phyloP scores from a whole-genome alignment of 2,888 invertebrate genomes.

The Microplitis deprimator region DNA sequence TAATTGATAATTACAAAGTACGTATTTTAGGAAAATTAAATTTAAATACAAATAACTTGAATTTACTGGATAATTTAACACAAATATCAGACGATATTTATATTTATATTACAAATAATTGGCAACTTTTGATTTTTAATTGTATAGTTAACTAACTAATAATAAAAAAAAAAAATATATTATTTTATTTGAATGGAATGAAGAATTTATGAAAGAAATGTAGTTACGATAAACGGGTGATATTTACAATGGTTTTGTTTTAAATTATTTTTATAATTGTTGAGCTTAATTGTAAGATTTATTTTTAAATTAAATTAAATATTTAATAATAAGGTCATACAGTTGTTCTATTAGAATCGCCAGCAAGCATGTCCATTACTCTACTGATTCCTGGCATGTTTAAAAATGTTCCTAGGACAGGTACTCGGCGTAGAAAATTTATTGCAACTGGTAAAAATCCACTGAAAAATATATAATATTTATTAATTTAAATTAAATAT shows the following conservation, averaged over 20 bases:
- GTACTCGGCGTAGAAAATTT: constrained; percentile 94
- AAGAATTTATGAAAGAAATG: constrained; percentile 32
- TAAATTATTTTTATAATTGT: constrained; percentile 57
- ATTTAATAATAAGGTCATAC: constrained; percentile 75
- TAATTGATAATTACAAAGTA: constrained; percentile 24
- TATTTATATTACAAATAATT: background rate
- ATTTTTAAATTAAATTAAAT: constrained; percentile 31
- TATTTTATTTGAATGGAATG: constrained; percentile 8
- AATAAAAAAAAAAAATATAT: constrained; percentile 19
- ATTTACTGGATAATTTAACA: constrained; percentile 1
- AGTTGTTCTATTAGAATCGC: constrained; percentile 86
- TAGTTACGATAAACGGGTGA: constrained; percentile 31
- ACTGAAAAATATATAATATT: constrained; percentile 74
- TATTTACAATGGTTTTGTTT: constrained; percentile 33
- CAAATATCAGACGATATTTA: background rate
- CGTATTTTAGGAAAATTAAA: constrained; percentile 10
- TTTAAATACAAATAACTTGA: background rate
- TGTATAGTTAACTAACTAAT: constrained; percentile 3
- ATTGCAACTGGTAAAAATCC: constrained; percentile 97
- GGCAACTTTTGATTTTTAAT: background rate
- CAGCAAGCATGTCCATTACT: constrained; percentile 86
- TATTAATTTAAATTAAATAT: too few species aligned
- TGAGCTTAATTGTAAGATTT: constrained; percentile 24
- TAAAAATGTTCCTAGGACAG: constrained; percentile 89
- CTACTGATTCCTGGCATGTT: constrained; percentile 91